Percentiles rank a stretch among this genome's conserved stretches.
phyloP scores from a whole-genome alignment of 2,113 vertebrate species.

The Urocolius indicus region DNA sequence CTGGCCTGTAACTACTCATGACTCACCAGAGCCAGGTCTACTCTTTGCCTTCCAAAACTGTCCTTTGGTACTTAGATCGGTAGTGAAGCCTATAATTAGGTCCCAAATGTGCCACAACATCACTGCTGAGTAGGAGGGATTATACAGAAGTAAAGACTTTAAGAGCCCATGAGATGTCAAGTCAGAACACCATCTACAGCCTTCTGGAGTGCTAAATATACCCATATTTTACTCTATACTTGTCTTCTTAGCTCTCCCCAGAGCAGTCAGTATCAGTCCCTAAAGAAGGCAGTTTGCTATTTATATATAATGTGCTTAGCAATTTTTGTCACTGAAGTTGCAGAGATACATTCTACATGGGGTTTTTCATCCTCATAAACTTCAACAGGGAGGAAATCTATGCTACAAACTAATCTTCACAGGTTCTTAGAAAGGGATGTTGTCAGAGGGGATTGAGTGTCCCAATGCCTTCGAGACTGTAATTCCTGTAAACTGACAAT shows the following conservation, averaged over 20 bases:
- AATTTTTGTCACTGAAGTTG: conserved; percentile 27
- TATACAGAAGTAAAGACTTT: not conserved
- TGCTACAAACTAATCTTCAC: not conserved
- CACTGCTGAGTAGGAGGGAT: not conserved
- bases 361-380: conserved; percentile 26
- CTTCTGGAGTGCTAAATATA: conserved; percentile 50
- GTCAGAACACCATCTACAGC: not conserved
- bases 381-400: not conserved
- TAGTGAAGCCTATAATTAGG: not conserved
- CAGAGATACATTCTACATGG: not conserved
- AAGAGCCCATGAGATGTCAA: not conserved
- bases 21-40: not conserved
- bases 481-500: not conserved
- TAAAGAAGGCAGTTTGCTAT: conserved; percentile 44
- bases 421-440: not conserved
- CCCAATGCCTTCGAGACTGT: not conserved
- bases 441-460: not conserved
- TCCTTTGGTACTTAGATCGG: not conserved
- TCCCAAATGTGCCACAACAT: not conserved
- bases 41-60: not conserved
- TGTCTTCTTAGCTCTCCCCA: not conserved
- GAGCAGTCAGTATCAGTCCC: conserved; percentile 8
- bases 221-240: not conserved
- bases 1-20: not conserved
- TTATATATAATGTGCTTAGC: conserved; percentile 30